Conservation (phyloP, 35 echinoderm and acorn worm genomes). For the Strongylocentrotus purpuratus region DNA sequence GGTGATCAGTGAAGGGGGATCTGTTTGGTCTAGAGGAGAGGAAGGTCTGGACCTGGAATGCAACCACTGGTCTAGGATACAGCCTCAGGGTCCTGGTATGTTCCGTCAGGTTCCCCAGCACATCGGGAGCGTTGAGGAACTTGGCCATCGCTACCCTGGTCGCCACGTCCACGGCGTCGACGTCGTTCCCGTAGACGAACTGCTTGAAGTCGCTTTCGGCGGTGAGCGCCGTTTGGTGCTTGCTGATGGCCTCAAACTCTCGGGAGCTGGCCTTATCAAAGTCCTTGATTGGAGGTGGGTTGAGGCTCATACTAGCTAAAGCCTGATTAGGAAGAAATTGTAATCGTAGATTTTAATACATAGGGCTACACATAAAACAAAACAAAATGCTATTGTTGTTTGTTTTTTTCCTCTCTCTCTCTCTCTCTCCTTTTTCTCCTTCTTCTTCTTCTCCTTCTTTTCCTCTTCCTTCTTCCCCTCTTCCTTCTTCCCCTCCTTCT, state of each 20-base stretch:
- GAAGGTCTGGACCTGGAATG: conserved; percentile 86
- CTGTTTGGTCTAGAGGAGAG: conserved; percentile 65
- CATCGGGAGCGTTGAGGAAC: conserved; percentile 86
- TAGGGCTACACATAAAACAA: background rate
- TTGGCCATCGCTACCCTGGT: conserved; percentile 93
- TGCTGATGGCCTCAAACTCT: conserved; percentile 77
- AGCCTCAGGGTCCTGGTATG: conserved; percentile 90
- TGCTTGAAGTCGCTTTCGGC: conserved; percentile 77
- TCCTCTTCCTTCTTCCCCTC: too few relatives aligned
- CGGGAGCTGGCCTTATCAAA: conserved; percentile 75
- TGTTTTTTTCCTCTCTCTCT: too few relatives aligned
- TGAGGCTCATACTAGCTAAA: conserved; percentile 87
- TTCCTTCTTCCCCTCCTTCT: too few relatives aligned
- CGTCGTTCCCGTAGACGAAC: conserved; percentile 93
- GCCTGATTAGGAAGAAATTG: conserved; percentile 36
- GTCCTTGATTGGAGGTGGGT: conserved; percentile 83
- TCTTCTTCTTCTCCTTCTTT: too few relatives aligned
- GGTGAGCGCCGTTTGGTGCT: conserved; percentile 44
- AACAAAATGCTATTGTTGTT: too few relatives aligned
- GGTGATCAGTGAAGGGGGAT: conserved; percentile 62
- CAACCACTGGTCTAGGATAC: conserved; percentile 92
- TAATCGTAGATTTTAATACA: background rate
- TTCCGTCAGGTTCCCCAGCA: conserved; percentile 83
- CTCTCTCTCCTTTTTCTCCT: too few relatives aligned
- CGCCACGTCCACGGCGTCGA: conserved; percentile 95